These are phyloP conservation scores for Hippocampus zosterae DNA, from an alignment of 2,113 vertebrate species.

Conservation along the genomic window DNA sequence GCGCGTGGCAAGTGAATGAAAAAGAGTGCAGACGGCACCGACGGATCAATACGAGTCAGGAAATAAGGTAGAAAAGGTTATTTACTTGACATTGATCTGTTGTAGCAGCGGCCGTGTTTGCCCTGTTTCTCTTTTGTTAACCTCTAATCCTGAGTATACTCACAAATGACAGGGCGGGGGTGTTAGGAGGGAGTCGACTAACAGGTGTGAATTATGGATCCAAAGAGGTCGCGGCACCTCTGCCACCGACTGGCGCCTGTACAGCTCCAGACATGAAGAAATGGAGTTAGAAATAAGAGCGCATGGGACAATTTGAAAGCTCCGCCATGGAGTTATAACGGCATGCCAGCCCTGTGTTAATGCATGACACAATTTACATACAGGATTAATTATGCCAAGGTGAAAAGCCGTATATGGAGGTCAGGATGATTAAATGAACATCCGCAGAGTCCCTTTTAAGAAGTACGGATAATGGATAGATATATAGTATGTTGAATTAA, in stretches of 20 bases:
- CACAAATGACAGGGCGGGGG: conserved; percentile 76
- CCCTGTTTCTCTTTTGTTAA: conserved; percentile 99
- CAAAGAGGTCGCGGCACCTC: conserved; percentile 89
- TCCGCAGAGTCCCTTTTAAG: background rate
- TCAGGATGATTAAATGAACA: background rate
- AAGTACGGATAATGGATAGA: too few species aligned
- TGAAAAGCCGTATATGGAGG: background rate
- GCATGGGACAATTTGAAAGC: conserved; percentile 86
- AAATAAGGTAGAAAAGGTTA: conserved; percentile 99
- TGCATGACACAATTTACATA: background rate
- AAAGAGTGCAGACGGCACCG: conserved; percentile 74
- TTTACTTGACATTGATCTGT: conserved; percentile 99
- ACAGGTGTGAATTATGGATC: conserved; percentile 99
- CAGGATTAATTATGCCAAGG: background rate
- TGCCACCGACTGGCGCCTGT: conserved; percentile 85
- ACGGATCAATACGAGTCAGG: conserved; percentile 94
- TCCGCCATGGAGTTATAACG: background rate
- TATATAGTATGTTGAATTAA: too few species aligned
- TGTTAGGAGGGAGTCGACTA: conserved; percentile 83
- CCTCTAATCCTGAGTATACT: conserved; percentile 95
- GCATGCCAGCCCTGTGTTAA: background rate
- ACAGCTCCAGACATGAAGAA: conserved; percentile 88
- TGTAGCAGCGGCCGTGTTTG: conserved; percentile 83
- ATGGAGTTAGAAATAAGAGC: conserved; percentile 90
- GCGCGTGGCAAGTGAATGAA: conserved; percentile 73